These are phyloP conservation scores for Tuta absoluta DNA, from an alignment of 2,888 invertebrate species.

Conservation along the genomic window DNA sequence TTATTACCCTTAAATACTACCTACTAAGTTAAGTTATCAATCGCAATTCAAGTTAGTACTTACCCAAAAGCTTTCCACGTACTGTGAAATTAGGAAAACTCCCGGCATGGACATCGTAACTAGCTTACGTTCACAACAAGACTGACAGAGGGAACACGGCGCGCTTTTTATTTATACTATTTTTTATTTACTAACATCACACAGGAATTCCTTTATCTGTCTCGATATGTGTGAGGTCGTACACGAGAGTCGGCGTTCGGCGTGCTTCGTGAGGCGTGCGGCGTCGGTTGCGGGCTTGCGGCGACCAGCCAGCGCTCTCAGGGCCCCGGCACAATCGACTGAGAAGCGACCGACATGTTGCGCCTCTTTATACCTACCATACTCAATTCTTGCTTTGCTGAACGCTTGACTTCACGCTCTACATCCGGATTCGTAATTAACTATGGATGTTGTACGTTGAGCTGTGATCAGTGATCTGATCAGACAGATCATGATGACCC, in stretches of 20 bases:
- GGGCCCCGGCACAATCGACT: constrained; percentile 59
- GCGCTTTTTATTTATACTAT: constrained; percentile 70
- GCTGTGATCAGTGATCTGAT: constrained; percentile 28
- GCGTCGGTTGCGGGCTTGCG: constrained; percentile 22
- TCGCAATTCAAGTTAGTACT: constrained; percentile 42
- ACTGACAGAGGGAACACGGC: constrained; percentile 60
- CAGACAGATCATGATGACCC: constrained; percentile 25
- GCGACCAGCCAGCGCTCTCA: constrained; percentile 45
- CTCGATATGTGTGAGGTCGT: constrained; percentile 44
- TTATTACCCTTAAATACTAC: too few species aligned
- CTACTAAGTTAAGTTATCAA: too few species aligned
- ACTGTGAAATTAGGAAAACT: constrained; percentile 70
- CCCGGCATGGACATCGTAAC: constrained; percentile 73
- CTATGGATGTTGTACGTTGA: constrained; percentile 63
- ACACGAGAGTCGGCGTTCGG: constrained; percentile 44
- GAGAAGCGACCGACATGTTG: constrained; percentile 54
- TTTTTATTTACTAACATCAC: constrained; percentile 78
- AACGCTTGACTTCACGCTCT: constrained; percentile 77
- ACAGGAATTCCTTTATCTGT: constrained; percentile 61
- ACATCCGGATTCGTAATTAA: constrained; percentile 67
- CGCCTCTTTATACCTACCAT: constrained; percentile 75
- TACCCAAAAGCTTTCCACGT: constrained; percentile 77
- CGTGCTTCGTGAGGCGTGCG: background rate
- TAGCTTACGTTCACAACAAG: constrained; percentile 59
- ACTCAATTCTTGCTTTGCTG: constrained; percentile 70